phyloP scores from a whole-genome alignment of 2,113 vertebrate genomes.

The Ammodytes marinus region DNA sequence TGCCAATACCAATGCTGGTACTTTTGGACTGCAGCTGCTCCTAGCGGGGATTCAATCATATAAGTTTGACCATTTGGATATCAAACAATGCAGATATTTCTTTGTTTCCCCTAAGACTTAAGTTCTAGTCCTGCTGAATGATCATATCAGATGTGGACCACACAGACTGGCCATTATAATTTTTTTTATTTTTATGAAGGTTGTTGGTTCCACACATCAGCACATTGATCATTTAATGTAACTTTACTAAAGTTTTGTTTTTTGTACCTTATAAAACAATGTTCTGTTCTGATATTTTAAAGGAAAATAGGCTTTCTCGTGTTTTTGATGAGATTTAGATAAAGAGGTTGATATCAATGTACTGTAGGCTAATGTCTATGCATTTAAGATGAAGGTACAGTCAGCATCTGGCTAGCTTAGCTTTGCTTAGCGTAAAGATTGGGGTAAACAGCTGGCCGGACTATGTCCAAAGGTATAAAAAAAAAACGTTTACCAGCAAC shows the following conservation, averaged over 20 bases:
- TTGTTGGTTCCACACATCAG: slow-evolving; percentile 29
- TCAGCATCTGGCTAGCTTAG: slow-evolving; percentile 5
- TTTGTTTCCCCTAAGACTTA: slow-evolving; percentile 3
- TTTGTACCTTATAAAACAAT: background rate
- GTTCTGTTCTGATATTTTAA: slow-evolving; percentile 11
- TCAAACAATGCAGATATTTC: background rate
- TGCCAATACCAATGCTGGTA: slow-evolving; percentile 10
- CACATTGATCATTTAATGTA: slow-evolving; percentile 2
- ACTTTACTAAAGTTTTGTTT: slow-evolving; percentile 16
- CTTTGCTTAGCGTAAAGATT: background rate
- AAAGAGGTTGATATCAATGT: background rate
- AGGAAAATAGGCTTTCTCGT: background rate
- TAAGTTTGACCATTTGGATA: slow-evolving; percentile 28
- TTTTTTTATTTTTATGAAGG: slow-evolving; percentile 34
- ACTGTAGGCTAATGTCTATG: background rate
- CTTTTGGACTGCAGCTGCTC: slow-evolving; percentile 51
- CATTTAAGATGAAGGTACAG: background rate
- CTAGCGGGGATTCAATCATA: slow-evolving; percentile 30
- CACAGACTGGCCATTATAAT: slow-evolving; percentile 11
- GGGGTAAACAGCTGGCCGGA: background rate
- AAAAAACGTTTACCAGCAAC: background rate
- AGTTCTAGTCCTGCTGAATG: slow-evolving; percentile 48
- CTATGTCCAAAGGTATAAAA: background rate
- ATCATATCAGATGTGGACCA: slow-evolving; percentile 42
- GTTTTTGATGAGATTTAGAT: too few relatives aligned